Base-by-base conservation (phyloP, 2,888 invertebrate species). In the Eubasilissa splendida region DNA sequence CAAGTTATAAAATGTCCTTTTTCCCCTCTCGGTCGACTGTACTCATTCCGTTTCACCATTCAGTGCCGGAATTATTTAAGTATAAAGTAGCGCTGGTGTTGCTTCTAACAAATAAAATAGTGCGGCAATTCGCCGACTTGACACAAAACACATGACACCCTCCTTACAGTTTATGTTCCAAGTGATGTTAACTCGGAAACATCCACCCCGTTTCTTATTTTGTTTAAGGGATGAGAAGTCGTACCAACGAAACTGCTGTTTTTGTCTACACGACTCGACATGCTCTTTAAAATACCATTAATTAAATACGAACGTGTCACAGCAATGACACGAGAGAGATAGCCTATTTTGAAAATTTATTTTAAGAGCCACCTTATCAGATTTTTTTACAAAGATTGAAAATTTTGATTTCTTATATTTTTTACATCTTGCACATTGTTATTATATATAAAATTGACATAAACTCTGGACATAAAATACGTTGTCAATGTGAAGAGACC, bases 101-200 rank as follows among this genome's bases (percentile, higher is more conserved):
- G n/a, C 68, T 12, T 52, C 68, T 50, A 68, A 68, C 68, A 68
- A 68, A 68, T 68, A 68, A 68, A 68, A 68, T 68, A 68, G 68
- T 68, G 68, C 14, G 68, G 68, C 68, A 68, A 68, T 68, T 68
- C 50, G 42, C 33, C 68, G 68, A 50, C 68, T 68, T 68, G 68
- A 68, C 68, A 68, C 68, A 68, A 50, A 68, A 68, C 68, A 68
- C 68, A 68, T 68, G 68, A 68, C 68, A 68, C 68, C 50, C 68
- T 68, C 68, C 68, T 68, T 10, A 68, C 68, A 14, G 50, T 68
- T 68, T 68, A 68, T 68, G 68, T 68, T 50, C 52, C 68, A 12
- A 14, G 52, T 68, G 68, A 68, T 68, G 68, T 68, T 68, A 68
- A 68, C 50, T 68, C 68, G 68, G 68, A 68, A 14, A 33, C 68